phyloP scores from a whole-genome alignment of 2,113 vertebrate genomes.

The Corvus moneduloides region DNA sequence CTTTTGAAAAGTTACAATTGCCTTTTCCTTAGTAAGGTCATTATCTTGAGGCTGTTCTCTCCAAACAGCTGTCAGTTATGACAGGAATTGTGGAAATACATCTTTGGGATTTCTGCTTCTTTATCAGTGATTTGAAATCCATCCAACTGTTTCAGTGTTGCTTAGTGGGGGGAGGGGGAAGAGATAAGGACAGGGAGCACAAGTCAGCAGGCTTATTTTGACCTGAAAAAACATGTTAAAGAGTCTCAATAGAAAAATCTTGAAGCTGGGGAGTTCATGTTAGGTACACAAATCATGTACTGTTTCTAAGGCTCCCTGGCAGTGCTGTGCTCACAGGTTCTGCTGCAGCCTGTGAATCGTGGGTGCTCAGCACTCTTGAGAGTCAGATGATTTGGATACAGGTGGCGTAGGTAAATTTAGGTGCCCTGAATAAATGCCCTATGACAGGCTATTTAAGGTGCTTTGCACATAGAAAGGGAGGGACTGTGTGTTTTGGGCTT shows the following conservation, averaged over 20 bases:
- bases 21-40: not conserved
- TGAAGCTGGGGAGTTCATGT: not conserved
- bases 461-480: not conserved
- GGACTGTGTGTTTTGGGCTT: not conserved
- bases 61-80: slow-evolving; percentile 42
- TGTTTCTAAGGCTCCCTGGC: not conserved
- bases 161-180: not conserved
- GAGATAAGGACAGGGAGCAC: not conserved
- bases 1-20: not conserved
- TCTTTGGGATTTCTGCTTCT: slow-evolving; percentile 19
- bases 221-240: not conserved
- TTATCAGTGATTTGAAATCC: not conserved
- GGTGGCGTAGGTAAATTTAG: slow-evolving; percentile 36
- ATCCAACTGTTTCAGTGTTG: not conserved
- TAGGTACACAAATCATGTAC: not conserved
- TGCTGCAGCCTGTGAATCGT: not conserved
- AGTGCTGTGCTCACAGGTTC: not conserved
- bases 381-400: slow-evolving; percentile 44
- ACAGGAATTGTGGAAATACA: not conserved
- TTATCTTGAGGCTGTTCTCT: not conserved
- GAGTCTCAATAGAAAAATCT: not conserved
- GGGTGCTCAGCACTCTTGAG: slow-evolving; percentile 3
- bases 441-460: slow-evolving; percentile 16
- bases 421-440: slow-evolving; percentile 36
- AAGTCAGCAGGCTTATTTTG: not conserved